These are phyloP conservation scores for Benitochromis conjunctus DNA, from an alignment of 2,113 vertebrate species.

Conservation along the genomic window DNA sequence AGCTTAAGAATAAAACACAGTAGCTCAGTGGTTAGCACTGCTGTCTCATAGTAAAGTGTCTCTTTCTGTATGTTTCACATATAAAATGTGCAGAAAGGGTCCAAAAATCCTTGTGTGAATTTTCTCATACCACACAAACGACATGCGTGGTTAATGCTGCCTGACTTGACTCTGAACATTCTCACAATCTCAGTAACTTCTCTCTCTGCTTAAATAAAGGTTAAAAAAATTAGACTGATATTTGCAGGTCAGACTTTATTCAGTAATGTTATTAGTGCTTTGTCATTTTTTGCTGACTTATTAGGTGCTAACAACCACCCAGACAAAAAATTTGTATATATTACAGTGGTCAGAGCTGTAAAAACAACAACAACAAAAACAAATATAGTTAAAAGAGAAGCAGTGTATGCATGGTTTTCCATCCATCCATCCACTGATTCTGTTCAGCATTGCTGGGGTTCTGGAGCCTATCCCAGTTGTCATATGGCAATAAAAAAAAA, in stretches of 20 bases:
- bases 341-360: neutral
- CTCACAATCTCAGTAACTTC: neutral
- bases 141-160: neutral
- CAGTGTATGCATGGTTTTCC: neutral
- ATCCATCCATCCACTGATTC: neutral
- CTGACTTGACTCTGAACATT: neutral
- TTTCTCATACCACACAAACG: neutral
- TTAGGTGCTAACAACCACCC: neutral
- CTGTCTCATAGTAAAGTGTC: fast-evolving
- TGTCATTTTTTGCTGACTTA: neutral
- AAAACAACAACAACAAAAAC: neutral
- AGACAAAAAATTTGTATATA: neutral
- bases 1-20: neutral
- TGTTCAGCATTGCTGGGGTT: no score
- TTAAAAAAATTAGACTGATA: neutral
- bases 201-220: neutral
- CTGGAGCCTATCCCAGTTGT: neutral
- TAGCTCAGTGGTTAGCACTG: neutral
- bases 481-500: neutral
- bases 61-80: neutral
- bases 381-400: neutral
- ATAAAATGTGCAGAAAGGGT: neutral
- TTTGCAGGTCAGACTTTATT: neutral
- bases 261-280: neutral
- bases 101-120: neutral